A percentile compares a stretch with the other conserved stretches of the same genome.
phyloP scores from a whole-genome alignment of 1,140 invertebrate species.

The Drosophila burlai region DNA sequence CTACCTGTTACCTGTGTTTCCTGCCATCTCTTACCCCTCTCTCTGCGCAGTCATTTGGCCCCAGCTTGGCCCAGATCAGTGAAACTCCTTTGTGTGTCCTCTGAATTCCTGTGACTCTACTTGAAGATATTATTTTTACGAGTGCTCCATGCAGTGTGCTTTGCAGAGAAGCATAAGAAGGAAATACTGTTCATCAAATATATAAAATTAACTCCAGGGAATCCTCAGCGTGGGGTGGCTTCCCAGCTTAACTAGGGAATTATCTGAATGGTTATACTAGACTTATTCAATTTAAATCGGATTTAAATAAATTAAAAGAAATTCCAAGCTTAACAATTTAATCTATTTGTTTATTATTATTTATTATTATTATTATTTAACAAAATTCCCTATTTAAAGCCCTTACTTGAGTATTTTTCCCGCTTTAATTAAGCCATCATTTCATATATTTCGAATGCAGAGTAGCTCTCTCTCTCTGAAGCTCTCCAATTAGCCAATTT shows the following conservation, averaged over 20 bases:
- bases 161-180: neutral
- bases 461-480: neutral
- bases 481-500: conserved; percentile 1
- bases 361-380: too few relatives aligned
- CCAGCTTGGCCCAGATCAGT: conserved; percentile 10
- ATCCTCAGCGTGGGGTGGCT: too few relatives aligned
- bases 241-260: neutral
- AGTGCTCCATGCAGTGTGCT: neutral
- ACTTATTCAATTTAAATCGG: neutral
- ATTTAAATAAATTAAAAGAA: neutral
- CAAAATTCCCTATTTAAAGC: neutral
- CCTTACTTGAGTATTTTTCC: too few relatives aligned
- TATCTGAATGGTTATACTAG: too few relatives aligned
- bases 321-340: too few relatives aligned
- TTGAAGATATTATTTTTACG: conserved; percentile 9
- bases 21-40: neutral
- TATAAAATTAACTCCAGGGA: neutral
- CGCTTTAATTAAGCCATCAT: too few relatives aligned
- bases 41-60: neutral
- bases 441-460: neutral
- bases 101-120: conserved; percentile 12
- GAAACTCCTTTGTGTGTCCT: conserved; percentile 12
- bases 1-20: conserved; percentile 16
- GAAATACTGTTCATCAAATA: neutral
- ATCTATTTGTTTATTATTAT: too few relatives aligned